Evolutionary conservation across 2,113 vertebrate species (phyloP).

Genomic region (Microcebus tavaratra): DNA sequence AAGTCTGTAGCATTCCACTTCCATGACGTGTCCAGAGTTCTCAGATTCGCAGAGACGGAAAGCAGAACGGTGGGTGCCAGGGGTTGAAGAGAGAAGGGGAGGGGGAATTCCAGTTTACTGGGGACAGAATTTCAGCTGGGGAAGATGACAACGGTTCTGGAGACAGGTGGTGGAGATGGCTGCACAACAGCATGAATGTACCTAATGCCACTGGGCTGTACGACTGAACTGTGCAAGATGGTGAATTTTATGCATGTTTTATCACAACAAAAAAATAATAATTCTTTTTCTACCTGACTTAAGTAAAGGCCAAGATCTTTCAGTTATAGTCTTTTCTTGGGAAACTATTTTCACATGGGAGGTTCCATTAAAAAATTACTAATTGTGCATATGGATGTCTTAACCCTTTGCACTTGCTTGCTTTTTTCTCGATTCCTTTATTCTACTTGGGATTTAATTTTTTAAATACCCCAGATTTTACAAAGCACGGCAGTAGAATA

Average conservation of each 20-base stretch:
- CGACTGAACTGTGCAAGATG: accelerated
- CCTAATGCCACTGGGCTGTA: accelerated
- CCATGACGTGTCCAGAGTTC: accelerated
- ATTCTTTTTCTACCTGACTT: background rate
- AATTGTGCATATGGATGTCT: background rate
- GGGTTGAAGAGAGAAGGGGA: too few species aligned
- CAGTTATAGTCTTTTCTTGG: background rate
- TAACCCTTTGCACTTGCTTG: too few species aligned
- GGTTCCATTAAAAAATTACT: background rate
- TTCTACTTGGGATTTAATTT: too few species aligned
- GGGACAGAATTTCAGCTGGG: accelerated
- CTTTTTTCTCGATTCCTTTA: too few species aligned
- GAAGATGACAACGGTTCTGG: background rate
- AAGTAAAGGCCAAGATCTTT: background rate
- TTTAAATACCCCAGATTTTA: too few species aligned
- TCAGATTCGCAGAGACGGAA: background rate
- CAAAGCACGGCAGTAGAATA: too few species aligned
- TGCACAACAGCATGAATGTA: accelerated
- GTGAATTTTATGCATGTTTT: background rate
- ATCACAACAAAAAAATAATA: background rate
- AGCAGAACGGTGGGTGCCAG: accelerated
- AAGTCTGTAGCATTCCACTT: accelerated
- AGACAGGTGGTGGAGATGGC: accelerated
- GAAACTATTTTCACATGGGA: background rate
- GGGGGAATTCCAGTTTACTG: accelerated